A percentile compares a stretch with the other conserved stretches of the same genome.
Conservation (phyloP, 2,888 invertebrate genomes). For the Sminthurinus aureus region DNA sequence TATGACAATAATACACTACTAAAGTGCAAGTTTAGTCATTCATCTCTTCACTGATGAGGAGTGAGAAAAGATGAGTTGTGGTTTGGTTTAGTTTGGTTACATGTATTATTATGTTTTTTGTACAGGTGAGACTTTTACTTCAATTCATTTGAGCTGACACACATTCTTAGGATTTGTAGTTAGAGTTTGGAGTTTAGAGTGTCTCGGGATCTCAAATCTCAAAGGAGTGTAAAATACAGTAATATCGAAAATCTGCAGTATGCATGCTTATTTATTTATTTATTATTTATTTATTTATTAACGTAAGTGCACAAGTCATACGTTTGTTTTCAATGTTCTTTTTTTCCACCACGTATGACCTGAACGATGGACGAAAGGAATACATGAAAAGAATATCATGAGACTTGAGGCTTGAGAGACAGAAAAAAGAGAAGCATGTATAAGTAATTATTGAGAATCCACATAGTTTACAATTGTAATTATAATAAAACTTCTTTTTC, state of each 20-base stretch:
- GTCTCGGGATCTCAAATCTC: too few relatives aligned
- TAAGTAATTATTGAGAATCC: not conserved
- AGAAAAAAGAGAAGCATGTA: too few relatives aligned
- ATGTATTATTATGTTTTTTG: not conserved
- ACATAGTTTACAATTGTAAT: not conserved
- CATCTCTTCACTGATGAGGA: not conserved
- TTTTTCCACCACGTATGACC: not conserved
- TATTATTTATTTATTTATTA: too few relatives aligned
- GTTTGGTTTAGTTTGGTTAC: not conserved
- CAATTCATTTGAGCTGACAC: not conserved
- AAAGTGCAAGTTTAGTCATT: not conserved
- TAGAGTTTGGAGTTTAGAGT: too few relatives aligned
- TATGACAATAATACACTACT: not conserved
- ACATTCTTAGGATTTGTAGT: not conserved
- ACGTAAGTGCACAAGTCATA: too few relatives aligned
- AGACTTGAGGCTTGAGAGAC: too few relatives aligned
- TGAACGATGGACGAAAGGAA: not conserved
- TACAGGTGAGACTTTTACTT: not conserved
- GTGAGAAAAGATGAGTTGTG: not conserved
- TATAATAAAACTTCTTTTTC: not conserved
- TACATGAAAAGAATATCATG: not conserved
- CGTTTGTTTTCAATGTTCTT: not conserved
- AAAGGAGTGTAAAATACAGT: too few relatives aligned
- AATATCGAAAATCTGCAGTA: too few relatives aligned
- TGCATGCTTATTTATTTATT: too few relatives aligned